phyloP scores from a whole-genome alignment of 1,140 invertebrate species.

The Oryctes rhinoceros region DNA sequence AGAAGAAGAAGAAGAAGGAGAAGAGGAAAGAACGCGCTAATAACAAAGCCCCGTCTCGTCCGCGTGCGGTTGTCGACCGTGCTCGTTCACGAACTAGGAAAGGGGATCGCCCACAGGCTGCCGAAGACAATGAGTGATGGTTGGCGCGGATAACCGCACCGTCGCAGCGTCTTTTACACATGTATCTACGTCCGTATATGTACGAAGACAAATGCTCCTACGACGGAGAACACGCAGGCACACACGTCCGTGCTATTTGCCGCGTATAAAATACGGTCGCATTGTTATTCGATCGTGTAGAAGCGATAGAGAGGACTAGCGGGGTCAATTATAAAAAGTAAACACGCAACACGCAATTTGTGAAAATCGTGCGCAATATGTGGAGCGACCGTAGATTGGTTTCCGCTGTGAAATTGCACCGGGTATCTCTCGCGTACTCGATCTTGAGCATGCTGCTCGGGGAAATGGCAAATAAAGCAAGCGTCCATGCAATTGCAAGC shows the following conservation, averaged over 20 bases:
- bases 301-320: too few relatives aligned
- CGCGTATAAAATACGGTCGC: too few relatives aligned
- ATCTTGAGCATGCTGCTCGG: too few relatives aligned
- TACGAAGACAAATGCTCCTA: neutral
- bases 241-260: neutral
- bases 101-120: neutral
- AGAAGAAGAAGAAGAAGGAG: conserved; percentile 3
- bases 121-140: conserved; percentile 20
- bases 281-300: too few relatives aligned
- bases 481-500: too few relatives aligned
- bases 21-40: neutral
- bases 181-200: neutral
- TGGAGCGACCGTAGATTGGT: too few relatives aligned
- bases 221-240: neutral
- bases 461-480: too few relatives aligned
- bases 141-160: conserved; percentile 11
- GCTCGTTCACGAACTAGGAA: neutral
- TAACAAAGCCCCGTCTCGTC: conserved; percentile 1
- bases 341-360: too few relatives aligned
- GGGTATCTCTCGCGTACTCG: too few relatives aligned
- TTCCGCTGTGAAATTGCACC: too few relatives aligned
- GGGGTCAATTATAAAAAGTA: too few relatives aligned
- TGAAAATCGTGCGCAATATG: too few relatives aligned
- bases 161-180: conserved; percentile 4
- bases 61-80: neutral